A percentile compares a stretch with the other conserved stretches of the same genome.
These are phyloP conservation scores for Toxotes chatareus DNA, from an alignment of 2,113 vertebrate genomes.

Conservation along the genomic window DNA sequence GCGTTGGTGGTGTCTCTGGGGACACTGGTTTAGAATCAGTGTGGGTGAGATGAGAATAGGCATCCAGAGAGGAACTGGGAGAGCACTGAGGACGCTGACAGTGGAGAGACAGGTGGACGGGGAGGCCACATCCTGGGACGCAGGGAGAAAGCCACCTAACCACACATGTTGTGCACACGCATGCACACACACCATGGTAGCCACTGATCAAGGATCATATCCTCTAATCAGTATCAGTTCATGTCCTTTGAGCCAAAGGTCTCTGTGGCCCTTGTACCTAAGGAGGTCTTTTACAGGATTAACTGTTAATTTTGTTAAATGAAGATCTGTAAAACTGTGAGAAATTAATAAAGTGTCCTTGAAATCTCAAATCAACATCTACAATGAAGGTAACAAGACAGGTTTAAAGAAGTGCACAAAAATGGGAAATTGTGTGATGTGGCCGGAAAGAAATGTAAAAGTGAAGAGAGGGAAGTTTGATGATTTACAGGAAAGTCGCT, in stretches of 20 bases:
- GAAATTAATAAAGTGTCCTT: not conserved
- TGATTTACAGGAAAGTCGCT: constrained; percentile 48
- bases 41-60: constrained; percentile 77
- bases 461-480: constrained; percentile 52
- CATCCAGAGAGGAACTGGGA: constrained; percentile 82
- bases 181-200: constrained; percentile 48
- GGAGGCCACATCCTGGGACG: constrained; percentile 79
- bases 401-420: constrained; percentile 1
- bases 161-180: constrained; percentile 51
- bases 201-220: constrained; percentile 77
- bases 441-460: constrained; percentile 31
- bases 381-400: not conserved
- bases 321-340: not conserved
- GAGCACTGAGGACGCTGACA: constrained; percentile 60
- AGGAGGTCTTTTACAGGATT: constrained; percentile 4
- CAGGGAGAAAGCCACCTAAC: constrained; percentile 78
- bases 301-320: not conserved
- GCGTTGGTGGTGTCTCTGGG: constrained; percentile 67
- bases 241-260: constrained; percentile 57
- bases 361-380: not conserved
- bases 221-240: constrained; percentile 87
- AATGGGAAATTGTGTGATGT: constrained; percentile 1
- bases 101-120: constrained; percentile 81
- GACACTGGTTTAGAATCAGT: constrained; percentile 66
- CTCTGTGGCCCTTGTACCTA: constrained; percentile 4